Conservation (phyloP, 1,140 invertebrate species). For the Cyclina sinensis region DNA sequence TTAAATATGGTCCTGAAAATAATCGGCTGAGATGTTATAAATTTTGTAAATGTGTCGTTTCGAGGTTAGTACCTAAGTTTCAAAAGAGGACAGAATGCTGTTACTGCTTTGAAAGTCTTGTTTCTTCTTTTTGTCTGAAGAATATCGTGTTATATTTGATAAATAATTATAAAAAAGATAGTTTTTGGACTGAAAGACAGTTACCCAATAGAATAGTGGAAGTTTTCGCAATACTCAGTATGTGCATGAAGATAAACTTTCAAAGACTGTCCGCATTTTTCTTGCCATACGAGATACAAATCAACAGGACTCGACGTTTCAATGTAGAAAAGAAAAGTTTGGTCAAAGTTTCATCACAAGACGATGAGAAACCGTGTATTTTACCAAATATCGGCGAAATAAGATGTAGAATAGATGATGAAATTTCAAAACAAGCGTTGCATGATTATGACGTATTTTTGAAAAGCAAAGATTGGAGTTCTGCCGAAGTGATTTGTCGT, state of each 20-base stretch:
- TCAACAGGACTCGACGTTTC: not conserved
- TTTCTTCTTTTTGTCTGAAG: not conserved
- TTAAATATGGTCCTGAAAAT: slow-evolving; percentile 2
- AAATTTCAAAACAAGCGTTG: not conserved
- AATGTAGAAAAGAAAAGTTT: not conserved
- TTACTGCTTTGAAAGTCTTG: not conserved
- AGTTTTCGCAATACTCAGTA: not conserved
- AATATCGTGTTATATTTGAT: slow-evolving; percentile 6
- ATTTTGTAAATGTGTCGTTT: slow-evolving; percentile 7
- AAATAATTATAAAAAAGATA: not conserved
- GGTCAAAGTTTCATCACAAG: not conserved
- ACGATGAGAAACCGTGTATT: not conserved
- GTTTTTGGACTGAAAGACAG: not conserved
- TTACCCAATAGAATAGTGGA: not conserved
- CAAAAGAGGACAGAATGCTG: not conserved
- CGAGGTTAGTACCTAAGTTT: not conserved
- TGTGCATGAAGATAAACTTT: slow-evolving; percentile 16
- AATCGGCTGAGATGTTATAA: not conserved
- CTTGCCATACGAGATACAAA: not conserved
- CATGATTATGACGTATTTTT: not conserved
- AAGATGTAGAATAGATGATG: not conserved
- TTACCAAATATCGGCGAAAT: not conserved
- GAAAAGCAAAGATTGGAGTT: not conserved
- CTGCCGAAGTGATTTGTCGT: slow-evolving; percentile 5
- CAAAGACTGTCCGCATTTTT: not conserved